Percentiles rank a stretch among this genome's conserved stretches.
These are phyloP conservation scores for Sebastes hopkinsi DNA, from an alignment of 2,797 vertebrate species.

Conservation along the genomic window DNA sequence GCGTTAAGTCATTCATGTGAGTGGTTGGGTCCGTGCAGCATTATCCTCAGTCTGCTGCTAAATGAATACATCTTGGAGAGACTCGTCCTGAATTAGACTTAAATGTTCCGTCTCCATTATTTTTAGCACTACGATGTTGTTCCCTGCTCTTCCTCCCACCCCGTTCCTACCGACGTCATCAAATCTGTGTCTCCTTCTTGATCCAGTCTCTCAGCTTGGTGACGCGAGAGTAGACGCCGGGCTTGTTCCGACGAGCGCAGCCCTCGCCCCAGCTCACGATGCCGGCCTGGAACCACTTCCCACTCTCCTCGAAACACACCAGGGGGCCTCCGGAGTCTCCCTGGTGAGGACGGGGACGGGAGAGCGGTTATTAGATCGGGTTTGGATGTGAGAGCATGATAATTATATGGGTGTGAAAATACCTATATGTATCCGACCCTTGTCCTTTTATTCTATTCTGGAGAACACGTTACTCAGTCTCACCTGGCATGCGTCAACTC, in stretches of 20 bases:
- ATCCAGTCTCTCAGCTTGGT: slow-evolving; percentile 84
- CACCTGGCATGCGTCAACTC: slow-evolving; percentile 87
- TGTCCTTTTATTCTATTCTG: neutral
- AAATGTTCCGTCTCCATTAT: slow-evolving; percentile 51
- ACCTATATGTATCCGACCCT: neutral
- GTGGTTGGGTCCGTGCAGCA: slow-evolving; percentile 28
- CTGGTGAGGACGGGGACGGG: slow-evolving; percentile 51
- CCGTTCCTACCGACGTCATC: slow-evolving; percentile 38
- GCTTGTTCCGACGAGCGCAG: slow-evolving; percentile 84
- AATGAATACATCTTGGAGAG: slow-evolving; percentile 26
- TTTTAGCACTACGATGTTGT: slow-evolving; percentile 11
- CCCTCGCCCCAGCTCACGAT: slow-evolving; percentile 88
- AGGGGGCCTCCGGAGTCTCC: slow-evolving; percentile 87
- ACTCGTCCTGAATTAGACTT: slow-evolving; percentile 34
- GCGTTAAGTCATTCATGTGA: slow-evolving; percentile 51
- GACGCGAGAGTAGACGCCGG: slow-evolving; percentile 82
- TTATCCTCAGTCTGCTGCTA: slow-evolving; percentile 22
- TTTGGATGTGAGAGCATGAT: slow-evolving; percentile 22
- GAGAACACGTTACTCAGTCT: slow-evolving; percentile 20
- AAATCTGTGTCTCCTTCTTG: slow-evolving; percentile 57
- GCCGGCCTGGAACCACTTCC: slow-evolving; percentile 86
- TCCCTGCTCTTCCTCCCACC: slow-evolving; percentile 15
- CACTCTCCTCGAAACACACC: slow-evolving; percentile 80
- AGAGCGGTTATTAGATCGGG: slow-evolving; percentile 31
- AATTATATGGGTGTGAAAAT: slow-evolving; percentile 32